Evolutionary conservation across 2,797 vertebrate species (phyloP).

Genomic region (Sorex maritimensis): DNA sequence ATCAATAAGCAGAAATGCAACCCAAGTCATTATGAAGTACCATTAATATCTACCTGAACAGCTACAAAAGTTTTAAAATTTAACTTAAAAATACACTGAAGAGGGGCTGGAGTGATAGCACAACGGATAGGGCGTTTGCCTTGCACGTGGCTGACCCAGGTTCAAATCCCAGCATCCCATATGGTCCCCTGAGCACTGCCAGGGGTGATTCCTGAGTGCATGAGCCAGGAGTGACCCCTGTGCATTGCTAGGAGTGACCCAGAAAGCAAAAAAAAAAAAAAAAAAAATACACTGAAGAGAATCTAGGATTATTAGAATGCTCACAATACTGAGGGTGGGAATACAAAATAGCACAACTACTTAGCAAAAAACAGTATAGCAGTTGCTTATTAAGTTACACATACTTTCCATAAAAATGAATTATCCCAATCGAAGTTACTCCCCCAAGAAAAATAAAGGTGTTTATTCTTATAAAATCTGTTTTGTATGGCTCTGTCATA

Average conservation of each 20-base stretch:
- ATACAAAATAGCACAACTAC: not conserved
- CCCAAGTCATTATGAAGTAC: slow-evolving; percentile 11
- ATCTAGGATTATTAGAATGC: not conserved
- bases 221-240: no score
- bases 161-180: no score
- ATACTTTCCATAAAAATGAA: slow-evolving; percentile 42
- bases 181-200: no score
- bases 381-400: slow-evolving; percentile 4
- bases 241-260: no score
- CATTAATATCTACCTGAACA: not conserved
- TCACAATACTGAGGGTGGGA: not conserved
- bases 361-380: not conserved
- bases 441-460: slow-evolving; percentile 47
- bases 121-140: no score
- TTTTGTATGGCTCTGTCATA: not conserved
- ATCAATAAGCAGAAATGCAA: slow-evolving; percentile 52
- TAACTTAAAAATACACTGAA: not conserved
- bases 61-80: not conserved
- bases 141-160: no score
- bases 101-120: not conserved
- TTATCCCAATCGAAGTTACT: slow-evolving; percentile 8
- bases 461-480: not conserved
- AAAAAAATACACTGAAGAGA: not conserved
- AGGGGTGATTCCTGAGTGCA: no score
- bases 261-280: not conserved